Conservation (phyloP, 2,797 vertebrate species). For the Acanthurus lineatus region DNA sequence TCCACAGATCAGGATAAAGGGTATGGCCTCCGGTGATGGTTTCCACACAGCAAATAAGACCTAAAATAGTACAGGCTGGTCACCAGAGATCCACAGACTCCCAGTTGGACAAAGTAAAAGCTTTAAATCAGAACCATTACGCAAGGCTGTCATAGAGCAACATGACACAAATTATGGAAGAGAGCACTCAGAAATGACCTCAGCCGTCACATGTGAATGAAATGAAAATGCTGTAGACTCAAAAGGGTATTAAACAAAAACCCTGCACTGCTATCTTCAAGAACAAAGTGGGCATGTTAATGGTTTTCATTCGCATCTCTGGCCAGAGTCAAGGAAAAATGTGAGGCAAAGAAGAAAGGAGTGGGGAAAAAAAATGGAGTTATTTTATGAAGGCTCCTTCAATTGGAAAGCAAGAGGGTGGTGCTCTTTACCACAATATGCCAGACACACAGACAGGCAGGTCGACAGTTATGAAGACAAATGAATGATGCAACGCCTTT, state of each 20-base stretch:
- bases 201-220: conserved; percentile 32
- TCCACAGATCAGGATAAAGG: conserved; percentile 63
- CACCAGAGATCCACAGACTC: conserved; percentile 59
- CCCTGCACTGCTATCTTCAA: not conserved
- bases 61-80: conserved; percentile 58
- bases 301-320: conserved; percentile 25
- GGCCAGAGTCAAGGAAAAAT: conserved; percentile 24
- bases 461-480: conserved; percentile 80
- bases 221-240: not conserved
- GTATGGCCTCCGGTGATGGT: conserved; percentile 56
- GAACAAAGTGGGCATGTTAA: conserved; percentile 15
- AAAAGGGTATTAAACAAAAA: not conserved
- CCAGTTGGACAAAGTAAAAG: conserved; percentile 53
- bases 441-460: conserved; percentile 74
- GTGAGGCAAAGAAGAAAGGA: conserved; percentile 31
- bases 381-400: conserved; percentile 64
- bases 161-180: conserved; percentile 48
- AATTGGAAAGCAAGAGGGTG: conserved; percentile 58
- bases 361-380: conserved; percentile 8
- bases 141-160: conserved; percentile 33
- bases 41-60: conserved; percentile 64
- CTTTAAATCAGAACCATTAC: conserved; percentile 69
- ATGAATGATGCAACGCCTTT: conserved; percentile 81
- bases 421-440: conserved; percentile 62
- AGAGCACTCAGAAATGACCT: conserved; percentile 30